These are phyloP conservation scores for Papilio protenor DNA, from an alignment of 2,888 invertebrate species.

Conservation along the genomic window DNA sequence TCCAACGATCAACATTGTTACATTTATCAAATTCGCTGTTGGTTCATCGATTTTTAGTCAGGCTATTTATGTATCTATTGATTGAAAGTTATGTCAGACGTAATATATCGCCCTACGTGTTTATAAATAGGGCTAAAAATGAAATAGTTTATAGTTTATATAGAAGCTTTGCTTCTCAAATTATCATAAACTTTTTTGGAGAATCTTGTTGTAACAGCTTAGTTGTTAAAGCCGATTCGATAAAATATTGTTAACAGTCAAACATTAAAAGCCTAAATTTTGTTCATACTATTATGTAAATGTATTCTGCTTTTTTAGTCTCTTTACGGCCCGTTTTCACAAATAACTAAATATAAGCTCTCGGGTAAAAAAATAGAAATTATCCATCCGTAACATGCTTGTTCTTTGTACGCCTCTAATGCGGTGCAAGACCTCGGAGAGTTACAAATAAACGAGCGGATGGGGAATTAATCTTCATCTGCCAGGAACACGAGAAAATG, in stretches of 20 bases:
- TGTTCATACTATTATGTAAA: background rate
- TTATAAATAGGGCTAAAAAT: background rate
- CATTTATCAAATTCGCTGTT: background rate
- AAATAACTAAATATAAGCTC: background rate
- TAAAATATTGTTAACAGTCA: background rate
- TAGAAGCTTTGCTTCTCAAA: too few species aligned
- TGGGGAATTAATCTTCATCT: slow-evolving; percentile 43
- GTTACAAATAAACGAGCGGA: slow-evolving; percentile 39
- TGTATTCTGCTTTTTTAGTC: background rate
- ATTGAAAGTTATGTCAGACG: background rate
- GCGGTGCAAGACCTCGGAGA: slow-evolving; percentile 39
- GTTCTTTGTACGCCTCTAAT: slow-evolving; percentile 41
- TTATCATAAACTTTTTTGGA: background rate
- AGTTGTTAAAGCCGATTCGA: background rate
- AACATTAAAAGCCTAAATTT: background rate
- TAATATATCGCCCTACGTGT: background rate
- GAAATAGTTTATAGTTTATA: too few species aligned
- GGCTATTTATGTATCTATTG: background rate
- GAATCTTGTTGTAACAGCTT: too few species aligned
- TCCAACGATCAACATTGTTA: too few species aligned
- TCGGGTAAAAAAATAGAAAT: slow-evolving; percentile 21
- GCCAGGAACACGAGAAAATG: slow-evolving; percentile 39
- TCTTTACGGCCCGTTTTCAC: background rate
- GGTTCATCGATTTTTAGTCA: background rate
- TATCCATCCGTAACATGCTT: slow-evolving; percentile 32